Conservation (phyloP, 2,113 vertebrate species). For the Albula glossodonta region DNA sequence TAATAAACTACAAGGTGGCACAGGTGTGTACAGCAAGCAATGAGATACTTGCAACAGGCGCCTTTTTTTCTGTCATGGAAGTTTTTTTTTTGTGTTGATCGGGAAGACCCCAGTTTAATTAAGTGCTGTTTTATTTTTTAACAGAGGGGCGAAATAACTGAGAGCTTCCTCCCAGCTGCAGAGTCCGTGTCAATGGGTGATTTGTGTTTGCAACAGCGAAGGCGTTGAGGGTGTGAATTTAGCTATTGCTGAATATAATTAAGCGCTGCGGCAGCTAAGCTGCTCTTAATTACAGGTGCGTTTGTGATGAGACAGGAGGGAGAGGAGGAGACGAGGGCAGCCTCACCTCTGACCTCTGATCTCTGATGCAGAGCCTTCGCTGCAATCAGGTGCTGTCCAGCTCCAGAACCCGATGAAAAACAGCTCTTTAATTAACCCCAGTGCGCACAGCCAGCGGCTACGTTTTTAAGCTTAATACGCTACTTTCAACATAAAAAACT, state of each 20-base stretch:
- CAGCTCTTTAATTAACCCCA: too few species aligned
- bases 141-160: neutral
- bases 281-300: neutral
- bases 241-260: neutral
- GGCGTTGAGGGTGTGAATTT: neutral
- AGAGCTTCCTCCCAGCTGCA: neutral
- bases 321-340: neutral
- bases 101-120: neutral
- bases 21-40: too few species aligned
- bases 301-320: neutral
- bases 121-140: neutral
- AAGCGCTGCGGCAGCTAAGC: neutral
- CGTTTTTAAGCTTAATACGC: too few species aligned
- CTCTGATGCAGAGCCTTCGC: too few species aligned
- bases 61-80: neutral
- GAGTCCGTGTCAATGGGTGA: neutral
- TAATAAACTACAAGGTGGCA: too few species aligned
- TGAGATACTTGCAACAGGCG: too few species aligned
- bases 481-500: too few species aligned
- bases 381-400: too few species aligned
- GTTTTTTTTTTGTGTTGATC: neutral
- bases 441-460: too few species aligned
- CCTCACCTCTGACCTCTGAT: neutral
- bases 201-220: neutral
- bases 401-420: too few species aligned